phyloP scores from a whole-genome alignment of 2,888 invertebrate genomes.

The Entomobrya proxima region DNA sequence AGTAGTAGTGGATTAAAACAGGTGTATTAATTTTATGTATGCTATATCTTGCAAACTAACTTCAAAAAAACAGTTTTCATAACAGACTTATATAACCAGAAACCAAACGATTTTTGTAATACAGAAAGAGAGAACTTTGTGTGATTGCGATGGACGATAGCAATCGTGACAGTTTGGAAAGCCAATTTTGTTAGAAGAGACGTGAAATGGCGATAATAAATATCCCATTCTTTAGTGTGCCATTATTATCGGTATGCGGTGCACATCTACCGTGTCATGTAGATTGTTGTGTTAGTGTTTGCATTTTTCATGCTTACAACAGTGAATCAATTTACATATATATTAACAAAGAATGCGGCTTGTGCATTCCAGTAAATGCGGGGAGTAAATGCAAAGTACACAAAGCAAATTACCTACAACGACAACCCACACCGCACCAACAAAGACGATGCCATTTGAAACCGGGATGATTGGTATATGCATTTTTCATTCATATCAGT shows the following conservation, averaged over 20 bases:
- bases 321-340: constrained; percentile 35
- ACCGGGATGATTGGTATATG: neutral
- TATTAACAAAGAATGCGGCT: constrained; percentile 12
- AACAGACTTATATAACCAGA: no score
- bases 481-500: neutral
- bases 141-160: neutral
- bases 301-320: constrained; percentile 39
- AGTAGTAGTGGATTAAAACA: no score
- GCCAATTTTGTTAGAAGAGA: constrained; percentile 1
- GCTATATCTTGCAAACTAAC: no score
- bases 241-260: neutral
- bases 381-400: no score
- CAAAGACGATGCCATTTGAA: neutral
- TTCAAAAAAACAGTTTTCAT: no score
- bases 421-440: neutral
- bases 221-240: neutral
- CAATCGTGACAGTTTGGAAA: neutral
- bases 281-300: no score
- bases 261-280: neutral
- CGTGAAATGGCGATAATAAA: constrained; percentile 10
- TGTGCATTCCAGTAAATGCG: neutral
- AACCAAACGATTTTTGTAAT: no score
- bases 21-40: no score
- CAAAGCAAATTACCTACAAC: neutral
- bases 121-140: neutral